A percentile compares a stretch with the other conserved stretches of the same genome.
Evolutionary conservation across 2,797 vertebrate species (phyloP).

Genomic region (Argya squamiceps): DNA sequence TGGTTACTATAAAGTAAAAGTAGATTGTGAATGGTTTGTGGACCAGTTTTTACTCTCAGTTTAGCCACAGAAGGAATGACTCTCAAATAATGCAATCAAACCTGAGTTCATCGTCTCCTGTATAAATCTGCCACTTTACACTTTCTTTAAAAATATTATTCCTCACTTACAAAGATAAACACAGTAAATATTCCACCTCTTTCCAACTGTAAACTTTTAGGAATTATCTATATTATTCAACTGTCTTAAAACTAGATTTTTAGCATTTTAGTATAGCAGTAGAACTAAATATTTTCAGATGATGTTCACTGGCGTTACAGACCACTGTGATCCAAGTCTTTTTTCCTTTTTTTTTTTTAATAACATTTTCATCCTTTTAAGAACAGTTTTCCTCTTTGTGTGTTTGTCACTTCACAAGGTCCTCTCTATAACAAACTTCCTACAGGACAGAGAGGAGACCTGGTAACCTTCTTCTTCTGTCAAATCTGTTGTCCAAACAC

Average conservation of each 20-base stretch:
- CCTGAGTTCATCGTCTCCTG: background rate
- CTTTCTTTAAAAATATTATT: background rate
- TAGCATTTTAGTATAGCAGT: background rate
- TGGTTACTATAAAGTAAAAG: background rate
- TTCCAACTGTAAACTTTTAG: background rate
- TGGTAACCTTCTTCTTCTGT: background rate
- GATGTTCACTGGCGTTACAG: background rate
- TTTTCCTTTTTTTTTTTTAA: background rate
- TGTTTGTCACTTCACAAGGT: background rate
- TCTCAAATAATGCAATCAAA: background rate
- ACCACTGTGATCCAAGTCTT: background rate
- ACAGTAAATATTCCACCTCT: background rate
- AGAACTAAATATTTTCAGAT: background rate
- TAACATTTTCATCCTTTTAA: background rate
- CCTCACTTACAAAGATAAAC: background rate
- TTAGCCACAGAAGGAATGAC: background rate
- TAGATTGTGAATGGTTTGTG: background rate
- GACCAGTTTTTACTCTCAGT: background rate
- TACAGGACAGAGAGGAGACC: background rate
- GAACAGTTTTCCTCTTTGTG: background rate
- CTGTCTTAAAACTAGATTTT: background rate
- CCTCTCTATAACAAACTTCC: background rate
- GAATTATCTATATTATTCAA: background rate
- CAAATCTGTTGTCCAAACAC: background rate
- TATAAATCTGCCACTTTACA: background rate